Conservation (phyloP, 2,797 vertebrate species). For the Pteropus rufus region DNA sequence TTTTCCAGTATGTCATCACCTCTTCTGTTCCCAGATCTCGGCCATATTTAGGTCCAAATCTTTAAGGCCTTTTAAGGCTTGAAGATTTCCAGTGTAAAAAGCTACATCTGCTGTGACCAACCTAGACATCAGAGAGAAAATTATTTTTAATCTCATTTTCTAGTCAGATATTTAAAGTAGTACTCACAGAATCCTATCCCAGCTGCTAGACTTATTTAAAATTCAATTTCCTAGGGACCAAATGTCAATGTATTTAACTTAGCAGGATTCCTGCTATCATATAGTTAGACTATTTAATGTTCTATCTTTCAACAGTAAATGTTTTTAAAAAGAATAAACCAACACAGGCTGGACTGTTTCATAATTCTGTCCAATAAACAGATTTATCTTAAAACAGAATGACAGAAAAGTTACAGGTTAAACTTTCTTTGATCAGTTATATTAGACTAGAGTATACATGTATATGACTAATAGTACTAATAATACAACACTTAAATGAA, state of each 20-base stretch:
- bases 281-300: not conserved
- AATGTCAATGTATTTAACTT: slow-evolving; percentile 23
- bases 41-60: slow-evolving; percentile 94
- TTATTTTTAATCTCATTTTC: slow-evolving; percentile 53
- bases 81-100: slow-evolving; percentile 97
- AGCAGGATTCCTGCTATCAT: not conserved
- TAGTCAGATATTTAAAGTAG: slow-evolving; percentile 14
- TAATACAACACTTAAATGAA: not conserved
- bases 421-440: not conserved
- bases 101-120: slow-evolving; percentile 96
- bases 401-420: not conserved
- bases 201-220: slow-evolving; percentile 17
- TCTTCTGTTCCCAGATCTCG: slow-evolving; percentile 99
- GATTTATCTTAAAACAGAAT: slow-evolving; percentile 38
- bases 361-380: slow-evolving; percentile 10
- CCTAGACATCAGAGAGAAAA: slow-evolving; percentile 80
- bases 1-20: slow-evolving; percentile 87
- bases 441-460: not conserved
- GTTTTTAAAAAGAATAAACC: slow-evolving; percentile 33
- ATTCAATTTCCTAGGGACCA: slow-evolving; percentile 33
- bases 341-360: not conserved
- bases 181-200: not conserved
- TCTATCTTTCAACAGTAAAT: not conserved
- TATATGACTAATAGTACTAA: not conserved
- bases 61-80: slow-evolving; percentile 94